Conservation (phyloP, 2,888 invertebrate genomes). For the Linnaemya vulpina region DNA sequence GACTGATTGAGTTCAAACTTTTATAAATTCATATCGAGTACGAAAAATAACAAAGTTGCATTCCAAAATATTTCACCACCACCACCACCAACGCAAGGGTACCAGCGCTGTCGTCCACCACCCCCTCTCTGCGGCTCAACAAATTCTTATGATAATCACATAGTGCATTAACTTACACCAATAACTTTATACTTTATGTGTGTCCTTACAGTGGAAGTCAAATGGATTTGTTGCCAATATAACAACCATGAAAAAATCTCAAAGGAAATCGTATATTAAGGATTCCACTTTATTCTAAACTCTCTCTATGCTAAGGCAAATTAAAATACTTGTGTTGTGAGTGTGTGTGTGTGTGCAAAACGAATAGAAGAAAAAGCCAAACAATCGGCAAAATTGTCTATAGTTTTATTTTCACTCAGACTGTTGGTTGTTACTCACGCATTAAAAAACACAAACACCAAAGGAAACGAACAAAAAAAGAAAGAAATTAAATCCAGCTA, state of each 20-base stretch:
- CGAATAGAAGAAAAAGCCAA: not conserved
- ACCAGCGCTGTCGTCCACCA: not conserved
- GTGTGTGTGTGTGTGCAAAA: not conserved
- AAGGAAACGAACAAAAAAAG: conserved; percentile 6
- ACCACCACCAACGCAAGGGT: conserved; percentile 35
- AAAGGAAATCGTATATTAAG: conserved; percentile 18
- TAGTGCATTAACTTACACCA: conserved; percentile 61
- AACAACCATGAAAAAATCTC: conserved; percentile 10
- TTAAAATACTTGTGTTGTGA: not conserved
- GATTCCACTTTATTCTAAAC: conserved; percentile 50
- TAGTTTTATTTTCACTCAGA: conserved; percentile 53
- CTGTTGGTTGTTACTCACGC: conserved; percentile 64
- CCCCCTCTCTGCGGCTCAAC: not conserved
- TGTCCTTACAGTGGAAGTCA: conserved; percentile 33
- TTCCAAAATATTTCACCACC: conserved; percentile 61
- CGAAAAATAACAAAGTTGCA: conserved; percentile 65
- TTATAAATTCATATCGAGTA: conserved; percentile 62
- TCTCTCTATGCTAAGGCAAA: conserved; percentile 29
- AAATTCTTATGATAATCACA: conserved; percentile 14
- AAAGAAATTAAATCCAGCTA: too few relatives aligned
- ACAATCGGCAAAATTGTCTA: conserved; percentile 45
- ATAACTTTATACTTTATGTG: conserved; percentile 50
- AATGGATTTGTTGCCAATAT: conserved; percentile 11
- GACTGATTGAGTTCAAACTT: conserved; percentile 69
- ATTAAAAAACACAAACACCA: conserved; percentile 48